Conservation (phyloP, 2,113 vertebrate genomes). For the Numida meleagris region DNA sequence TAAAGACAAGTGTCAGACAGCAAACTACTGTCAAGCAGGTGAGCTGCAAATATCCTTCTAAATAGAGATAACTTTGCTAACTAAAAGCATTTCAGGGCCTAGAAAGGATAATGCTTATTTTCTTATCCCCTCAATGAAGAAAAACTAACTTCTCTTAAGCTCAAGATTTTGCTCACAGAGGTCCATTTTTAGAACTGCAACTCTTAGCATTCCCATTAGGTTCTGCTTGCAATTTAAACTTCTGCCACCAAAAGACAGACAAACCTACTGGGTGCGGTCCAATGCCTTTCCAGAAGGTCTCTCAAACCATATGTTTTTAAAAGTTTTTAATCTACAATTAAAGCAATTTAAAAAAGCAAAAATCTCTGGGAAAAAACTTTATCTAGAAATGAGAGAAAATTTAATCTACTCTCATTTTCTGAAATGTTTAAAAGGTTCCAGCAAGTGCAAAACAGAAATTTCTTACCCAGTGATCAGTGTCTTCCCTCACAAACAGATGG, state of each 20-base stretch:
- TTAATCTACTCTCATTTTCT: not conserved
- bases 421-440: not conserved
- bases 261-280: constrained; percentile 14
- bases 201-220: not conserved
- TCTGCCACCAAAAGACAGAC: constrained; percentile 18
- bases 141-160: constrained; percentile 22
- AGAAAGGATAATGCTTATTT: constrained; percentile 50
- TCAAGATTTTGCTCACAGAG: constrained; percentile 15
- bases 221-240: constrained; percentile 13
- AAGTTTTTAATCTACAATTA: not conserved
- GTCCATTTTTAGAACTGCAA: constrained; percentile 4
- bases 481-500: not conserved
- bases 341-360: not conserved
- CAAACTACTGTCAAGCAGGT: constrained; percentile 21
- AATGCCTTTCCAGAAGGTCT: not conserved
- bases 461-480: not conserved
- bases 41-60: not conserved
- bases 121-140: constrained; percentile 52
- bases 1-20: not conserved
- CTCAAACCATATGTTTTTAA: not conserved
- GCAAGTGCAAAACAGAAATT: not conserved
- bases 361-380: not conserved
- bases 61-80: constrained; percentile 29
- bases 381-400: not conserved
- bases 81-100: constrained; percentile 50